Evolutionary conservation across 1,140 invertebrate genomes (phyloP), one percentile per base, ranked within the genome.

Genomic region (Paralvinella palmiformis): DNA sequence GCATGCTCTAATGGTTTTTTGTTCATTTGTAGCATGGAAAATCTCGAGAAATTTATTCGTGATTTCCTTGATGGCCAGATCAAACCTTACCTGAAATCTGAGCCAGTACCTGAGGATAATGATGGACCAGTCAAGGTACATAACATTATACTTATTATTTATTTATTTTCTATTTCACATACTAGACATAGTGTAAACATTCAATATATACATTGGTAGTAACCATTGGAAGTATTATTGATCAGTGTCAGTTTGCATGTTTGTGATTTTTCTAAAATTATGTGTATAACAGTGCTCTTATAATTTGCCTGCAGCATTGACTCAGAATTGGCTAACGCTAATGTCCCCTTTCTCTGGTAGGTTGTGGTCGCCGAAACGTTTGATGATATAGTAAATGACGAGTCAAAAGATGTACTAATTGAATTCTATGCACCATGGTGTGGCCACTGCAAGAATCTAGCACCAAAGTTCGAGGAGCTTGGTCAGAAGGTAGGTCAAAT

Each of bases 351-450:
- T 62, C 52, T 78, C 41, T 70, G 77, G 32, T 71, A 85, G 82
- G 79, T 96, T 63, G 94, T 92, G 27, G 96, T 99, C 17, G 96
- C 87, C 22, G 95, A 94, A 81, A 98, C 98, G 82, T 98, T 98
- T 82, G 89, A 98, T 76, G 91, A 98, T 62, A 83, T 98, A 53
- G 93, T 99, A 0, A 89, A 86, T 6, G 89, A 99, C 75, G 90
- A 90, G 70, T 89, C 84, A 31, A 92, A 95, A 76, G 96, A 99
- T 82, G 92, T 92, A 3, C 83, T 99, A 4, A 88, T 99, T 68
- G 95, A 98, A 80, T 98, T 98, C 82, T 98, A 98, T 82, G 95
- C 95, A 35, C 94, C 95, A 0, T 98, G 95, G 95, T 99, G 96
- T 80, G 96, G 96, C 68, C 96, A 99, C 75, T 99, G 96, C 84